Evolutionary conservation across 2,888 invertebrate genomes (phyloP).

Genomic region (Flexamia atlantica): DNA sequence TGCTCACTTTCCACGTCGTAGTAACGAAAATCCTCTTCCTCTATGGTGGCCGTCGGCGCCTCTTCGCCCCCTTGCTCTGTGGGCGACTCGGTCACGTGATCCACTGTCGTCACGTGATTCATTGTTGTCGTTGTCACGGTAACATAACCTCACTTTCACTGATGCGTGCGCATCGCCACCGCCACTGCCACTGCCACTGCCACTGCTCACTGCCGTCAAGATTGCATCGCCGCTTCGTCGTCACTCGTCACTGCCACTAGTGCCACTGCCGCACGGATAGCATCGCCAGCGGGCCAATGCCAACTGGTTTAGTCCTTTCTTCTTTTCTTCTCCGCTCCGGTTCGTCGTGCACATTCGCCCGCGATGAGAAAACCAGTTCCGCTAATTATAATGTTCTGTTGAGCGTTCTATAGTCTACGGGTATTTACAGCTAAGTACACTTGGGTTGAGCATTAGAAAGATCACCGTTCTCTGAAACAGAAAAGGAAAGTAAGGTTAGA

Average conservation of each 20-base stretch:
- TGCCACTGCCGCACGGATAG: slow-evolving; percentile 2
- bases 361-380: slow-evolving; percentile 24
- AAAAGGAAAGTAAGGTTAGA: no score
- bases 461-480: slow-evolving; percentile 60
- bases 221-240: slow-evolving; percentile 4
- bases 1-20: slow-evolving; percentile 48
- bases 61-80: neutral
- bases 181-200: slow-evolving; percentile 7
- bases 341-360: neutral
- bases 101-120: neutral
- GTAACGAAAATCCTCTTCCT: slow-evolving; percentile 71
- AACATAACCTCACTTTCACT: slow-evolving; percentile 34
- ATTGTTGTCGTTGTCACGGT: neutral
- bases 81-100: slow-evolving; percentile 48
- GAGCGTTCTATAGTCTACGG: slow-evolving; percentile 1
- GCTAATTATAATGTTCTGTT: no score
- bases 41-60: slow-evolving; percentile 61
- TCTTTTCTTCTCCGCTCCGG: neutral
- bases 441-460: slow-evolving; percentile 27
- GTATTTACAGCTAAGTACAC: slow-evolving; percentile 57
- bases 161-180: neutral
- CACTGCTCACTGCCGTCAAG: neutral
- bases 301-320: no score
- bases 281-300: slow-evolving; percentile 1
- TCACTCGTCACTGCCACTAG: neutral